These are phyloP conservation scores for Hyles euphorbiae DNA, from an alignment of 1,140 invertebrate genomes.

Conservation along the genomic window DNA sequence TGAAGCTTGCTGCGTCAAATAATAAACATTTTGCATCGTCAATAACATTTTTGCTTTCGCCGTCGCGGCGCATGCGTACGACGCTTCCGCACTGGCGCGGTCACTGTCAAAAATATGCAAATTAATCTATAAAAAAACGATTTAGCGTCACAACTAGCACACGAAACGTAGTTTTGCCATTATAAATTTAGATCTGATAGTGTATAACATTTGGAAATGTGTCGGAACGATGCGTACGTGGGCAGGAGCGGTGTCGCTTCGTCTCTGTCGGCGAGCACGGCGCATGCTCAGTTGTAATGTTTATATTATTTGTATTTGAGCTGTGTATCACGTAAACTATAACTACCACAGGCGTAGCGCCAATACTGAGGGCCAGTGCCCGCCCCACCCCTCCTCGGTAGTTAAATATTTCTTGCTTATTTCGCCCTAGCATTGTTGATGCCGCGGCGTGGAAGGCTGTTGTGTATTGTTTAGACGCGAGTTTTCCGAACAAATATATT, in stretches of 20 bases:
- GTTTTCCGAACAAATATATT: constrained; percentile 51
- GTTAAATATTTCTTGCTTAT: constrained; percentile 78
- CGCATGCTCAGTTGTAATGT: constrained; percentile 73
- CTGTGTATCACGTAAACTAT: constrained; percentile 77
- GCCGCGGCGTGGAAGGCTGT: constrained; percentile 66
- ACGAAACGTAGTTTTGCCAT: constrained; percentile 34
- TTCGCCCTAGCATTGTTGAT: constrained; percentile 76
- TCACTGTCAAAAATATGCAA: constrained; percentile 71
- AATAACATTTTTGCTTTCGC: constrained; percentile 52
- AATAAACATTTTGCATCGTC: constrained; percentile 73
- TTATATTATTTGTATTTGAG: constrained; percentile 78
- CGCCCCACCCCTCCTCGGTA: constrained; percentile 67
- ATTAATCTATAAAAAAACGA: constrained; percentile 70
- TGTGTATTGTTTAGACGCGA: constrained; percentile 71
- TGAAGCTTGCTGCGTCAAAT: constrained; percentile 56
- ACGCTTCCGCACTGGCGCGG: constrained; percentile 23
- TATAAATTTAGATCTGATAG: constrained; percentile 12
- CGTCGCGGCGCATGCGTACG: constrained; percentile 53
- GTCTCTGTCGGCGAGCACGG: constrained; percentile 57
- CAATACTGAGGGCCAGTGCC: constrained; percentile 68
- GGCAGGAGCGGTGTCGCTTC: constrained; percentile 24
- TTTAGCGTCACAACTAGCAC: constrained; percentile 49
- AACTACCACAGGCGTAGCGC: constrained; percentile 74
- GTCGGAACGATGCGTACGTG: constrained; percentile 13
- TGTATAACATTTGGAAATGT: neutral